Base-by-base conservation (phyloP, 1,140 invertebrate species). In the Drosophila eugracilis region DNA sequence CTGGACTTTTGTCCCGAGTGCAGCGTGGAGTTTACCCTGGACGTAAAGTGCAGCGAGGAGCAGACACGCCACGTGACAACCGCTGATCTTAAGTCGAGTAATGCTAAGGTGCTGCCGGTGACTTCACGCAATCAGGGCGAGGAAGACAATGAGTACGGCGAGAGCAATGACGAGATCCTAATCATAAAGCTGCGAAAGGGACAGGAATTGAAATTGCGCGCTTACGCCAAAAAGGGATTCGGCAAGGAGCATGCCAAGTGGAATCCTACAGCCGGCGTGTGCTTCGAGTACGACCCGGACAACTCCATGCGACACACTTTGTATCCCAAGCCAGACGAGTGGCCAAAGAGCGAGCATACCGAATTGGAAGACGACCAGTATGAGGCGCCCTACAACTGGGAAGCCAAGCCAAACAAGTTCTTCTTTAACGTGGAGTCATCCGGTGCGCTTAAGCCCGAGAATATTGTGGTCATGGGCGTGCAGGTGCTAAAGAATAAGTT, bases 241-340 rank as follows among this genome's bases (percentile, higher is more conserved):
- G 99, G 98, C 2, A 99, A 99, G 92, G 99, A 99, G 91, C 99
- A 99, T 93, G 99, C 99, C 1, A 99, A 99, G 92, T 99, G 99
- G 99, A 99, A 99, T 93, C 99, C 99, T 10, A 99, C 99, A 1
- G 97, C 97, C 72, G 98, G 98, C 58, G 98, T 99, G 10, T 96
- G 96, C 34, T 99, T 99, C 93, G 99, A 99, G 92, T 99, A 99
- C 94, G 99, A 99, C 93, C 99, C 99, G 4, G 99, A 99, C 91
- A 99, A 99, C 94, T 93, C 95, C 1, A 96, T 99, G 94, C 94
- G 98, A 49, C 99, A 99, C 89, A 99, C 99, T 1, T 93, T 98
- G 2, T 99, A 95, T 78, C 98, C 98, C 0, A 99, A 99, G 93
- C 98, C 99, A 37, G 98, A 99, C 91, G 99, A 99, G 93, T 99